A percentile compares a stretch with the other conserved stretches of the same genome.
Evolutionary conservation across 2,888 invertebrate genomes (phyloP).

Genomic region (Hyposoter didymator): DNA sequence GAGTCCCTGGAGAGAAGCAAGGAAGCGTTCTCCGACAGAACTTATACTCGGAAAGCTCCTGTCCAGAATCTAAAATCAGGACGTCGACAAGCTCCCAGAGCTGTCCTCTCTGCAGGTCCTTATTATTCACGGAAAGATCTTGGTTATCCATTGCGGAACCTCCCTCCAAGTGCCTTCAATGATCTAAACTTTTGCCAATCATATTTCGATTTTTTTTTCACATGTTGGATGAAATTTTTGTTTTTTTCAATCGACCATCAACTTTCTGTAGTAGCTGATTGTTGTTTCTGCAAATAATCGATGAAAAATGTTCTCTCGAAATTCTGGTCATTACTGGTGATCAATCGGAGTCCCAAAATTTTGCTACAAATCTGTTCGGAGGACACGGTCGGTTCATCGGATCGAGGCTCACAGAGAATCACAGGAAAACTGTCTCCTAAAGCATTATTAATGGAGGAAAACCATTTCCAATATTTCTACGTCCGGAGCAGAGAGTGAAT

Average conservation of each 20-base stretch:
- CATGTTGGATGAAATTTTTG: too few species aligned
- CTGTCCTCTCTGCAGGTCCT: constrained; percentile 53
- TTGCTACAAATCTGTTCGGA: neutral
- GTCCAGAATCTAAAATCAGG: constrained; percentile 77
- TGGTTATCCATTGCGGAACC: constrained; percentile 72
- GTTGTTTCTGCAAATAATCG: neutral
- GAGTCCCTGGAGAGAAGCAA: constrained; percentile 47
- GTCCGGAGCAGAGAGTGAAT: constrained; percentile 8
- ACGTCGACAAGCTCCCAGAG: constrained; percentile 69
- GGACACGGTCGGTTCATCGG: neutral
- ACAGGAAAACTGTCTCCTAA: constrained; percentile 1
- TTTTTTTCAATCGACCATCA: too few species aligned
- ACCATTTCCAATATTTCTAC: constrained; percentile 39
- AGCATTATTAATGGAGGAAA: constrained; percentile 30
- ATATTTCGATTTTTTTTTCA: neutral
- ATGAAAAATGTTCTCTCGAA: neutral
- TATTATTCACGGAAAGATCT: constrained; percentile 74
- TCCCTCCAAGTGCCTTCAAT: constrained; percentile 42
- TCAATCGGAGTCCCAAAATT: neutral
- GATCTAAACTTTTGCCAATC: constrained; percentile 61
- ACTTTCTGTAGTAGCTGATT: neutral
- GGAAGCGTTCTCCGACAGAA: constrained; percentile 58
- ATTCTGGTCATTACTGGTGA: neutral
- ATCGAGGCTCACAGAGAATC: neutral
- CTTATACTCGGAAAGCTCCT: constrained; percentile 73